Conservation (phyloP, 1,140 invertebrate genomes). For the Trichomalopsis sarcophagae region DNA sequence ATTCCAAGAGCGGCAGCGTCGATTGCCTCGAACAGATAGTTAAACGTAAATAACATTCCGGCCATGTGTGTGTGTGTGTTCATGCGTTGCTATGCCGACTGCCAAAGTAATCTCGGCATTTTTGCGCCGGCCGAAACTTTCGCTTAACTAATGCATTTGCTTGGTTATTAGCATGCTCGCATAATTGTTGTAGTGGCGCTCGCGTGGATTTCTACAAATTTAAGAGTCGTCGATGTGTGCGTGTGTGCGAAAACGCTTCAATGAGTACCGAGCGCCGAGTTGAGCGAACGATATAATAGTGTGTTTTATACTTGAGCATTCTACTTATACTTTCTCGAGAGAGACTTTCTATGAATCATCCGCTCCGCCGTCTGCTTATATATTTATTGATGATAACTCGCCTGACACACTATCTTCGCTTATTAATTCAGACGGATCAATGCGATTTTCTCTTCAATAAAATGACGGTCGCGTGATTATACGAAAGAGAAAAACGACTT, state of each 20-base stretch:
- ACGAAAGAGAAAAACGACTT: no score
- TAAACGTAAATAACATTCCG: slow-evolving; percentile 24
- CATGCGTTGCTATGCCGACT: neutral
- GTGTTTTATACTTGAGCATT: neutral
- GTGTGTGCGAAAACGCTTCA: neutral
- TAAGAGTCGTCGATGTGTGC: neutral
- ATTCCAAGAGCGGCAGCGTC: neutral
- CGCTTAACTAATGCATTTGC: neutral
- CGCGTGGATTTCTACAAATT: slow-evolving; percentile 3
- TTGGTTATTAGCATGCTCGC: neutral
- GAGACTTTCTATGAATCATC: slow-evolving; percentile 38
- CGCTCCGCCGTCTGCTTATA: neutral
- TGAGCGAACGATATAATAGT: slow-evolving; percentile 5
- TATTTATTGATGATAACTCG: slow-evolving; percentile 31
- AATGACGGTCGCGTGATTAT: no score
- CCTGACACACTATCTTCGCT: neutral
- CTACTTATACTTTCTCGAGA: slow-evolving; percentile 17
- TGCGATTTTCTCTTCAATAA: neutral
- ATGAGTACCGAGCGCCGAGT: neutral
- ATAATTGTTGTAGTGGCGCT: neutral
- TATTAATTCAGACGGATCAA: neutral
- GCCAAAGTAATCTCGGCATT: neutral
- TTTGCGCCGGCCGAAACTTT: slow-evolving; percentile 18
- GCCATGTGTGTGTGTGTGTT: neutral
- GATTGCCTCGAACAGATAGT: slow-evolving; percentile 27